These are phyloP conservation scores for Platynereis dumerilii DNA, from an alignment of 2,888 invertebrate species.

Conservation along the genomic window DNA sequence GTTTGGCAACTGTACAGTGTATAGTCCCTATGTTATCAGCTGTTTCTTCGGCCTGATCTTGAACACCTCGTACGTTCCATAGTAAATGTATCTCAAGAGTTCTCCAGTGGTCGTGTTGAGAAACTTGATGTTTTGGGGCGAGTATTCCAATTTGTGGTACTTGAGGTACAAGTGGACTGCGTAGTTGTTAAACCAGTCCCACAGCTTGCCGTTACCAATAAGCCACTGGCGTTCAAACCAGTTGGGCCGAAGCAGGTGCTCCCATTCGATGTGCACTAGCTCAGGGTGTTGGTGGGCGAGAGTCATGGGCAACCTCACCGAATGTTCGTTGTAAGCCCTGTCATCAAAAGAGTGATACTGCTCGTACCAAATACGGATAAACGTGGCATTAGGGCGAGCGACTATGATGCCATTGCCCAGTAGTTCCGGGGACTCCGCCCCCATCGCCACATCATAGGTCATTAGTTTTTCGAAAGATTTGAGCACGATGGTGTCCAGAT, in stretches of 20 bases:
- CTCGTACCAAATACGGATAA: constrained; percentile 47
- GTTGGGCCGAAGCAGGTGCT: constrained; percentile 35
- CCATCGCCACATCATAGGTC: constrained; percentile 44
- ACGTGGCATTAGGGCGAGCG: constrained; percentile 41
- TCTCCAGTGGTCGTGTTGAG: constrained; percentile 39
- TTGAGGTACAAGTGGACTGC: constrained; percentile 38
- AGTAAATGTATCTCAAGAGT: constrained; percentile 37
- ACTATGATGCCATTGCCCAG: constrained; percentile 49
- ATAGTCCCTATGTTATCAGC: too few species aligned
- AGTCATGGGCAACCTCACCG: constrained; percentile 31
- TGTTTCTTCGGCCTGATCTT: too few species aligned
- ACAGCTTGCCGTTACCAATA: constrained; percentile 31
- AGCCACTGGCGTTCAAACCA: constrained; percentile 36
- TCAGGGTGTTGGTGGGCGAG: constrained; percentile 30
- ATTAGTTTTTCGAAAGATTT: constrained; percentile 44
- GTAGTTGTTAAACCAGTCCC: constrained; percentile 38
- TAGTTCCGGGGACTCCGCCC: constrained; percentile 44
- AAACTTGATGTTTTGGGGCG: constrained; percentile 27
- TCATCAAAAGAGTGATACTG: constrained; percentile 39
- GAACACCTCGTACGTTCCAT: constrained; percentile 17
- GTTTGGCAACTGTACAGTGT: too few species aligned
- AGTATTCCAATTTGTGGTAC: constrained; percentile 29
- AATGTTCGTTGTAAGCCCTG: constrained; percentile 34
- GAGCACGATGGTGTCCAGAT: constrained; percentile 51
- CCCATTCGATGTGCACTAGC: constrained; percentile 37